Conservation (phyloP, 2,113 vertebrate genomes). For the Formicarius rufipectus region DNA sequence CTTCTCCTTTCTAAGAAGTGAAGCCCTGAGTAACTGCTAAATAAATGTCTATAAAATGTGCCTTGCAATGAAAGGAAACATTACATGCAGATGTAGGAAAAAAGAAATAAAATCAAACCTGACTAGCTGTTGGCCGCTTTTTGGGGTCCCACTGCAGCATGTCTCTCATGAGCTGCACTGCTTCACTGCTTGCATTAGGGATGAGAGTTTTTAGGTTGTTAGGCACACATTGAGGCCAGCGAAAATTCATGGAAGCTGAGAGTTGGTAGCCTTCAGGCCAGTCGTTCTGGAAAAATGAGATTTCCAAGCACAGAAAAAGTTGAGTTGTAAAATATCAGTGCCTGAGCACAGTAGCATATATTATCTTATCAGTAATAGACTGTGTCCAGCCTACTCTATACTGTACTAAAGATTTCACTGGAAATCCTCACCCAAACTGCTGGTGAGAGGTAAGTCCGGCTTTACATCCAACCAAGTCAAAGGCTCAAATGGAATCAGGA, state of each 20-base stretch:
- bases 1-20: neutral
- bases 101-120: slow-evolving; percentile 69
- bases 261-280: slow-evolving; percentile 86
- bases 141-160: slow-evolving; percentile 86
- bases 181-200: slow-evolving; percentile 82
- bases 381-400: neutral
- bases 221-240: slow-evolving; percentile 82
- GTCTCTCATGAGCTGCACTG: slow-evolving; percentile 82
- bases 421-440: neutral
- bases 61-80: neutral
- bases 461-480: neutral
- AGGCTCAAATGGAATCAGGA: neutral
- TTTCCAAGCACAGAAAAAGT: neutral
- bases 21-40: neutral
- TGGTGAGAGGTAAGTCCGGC: neutral
- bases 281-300: slow-evolving; percentile 72
- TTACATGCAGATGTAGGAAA: neutral
- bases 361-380: neutral
- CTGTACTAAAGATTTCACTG: neutral
- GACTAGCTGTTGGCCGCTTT: slow-evolving; percentile 81
- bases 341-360: neutral
- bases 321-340: neutral
- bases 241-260: slow-evolving; percentile 80
- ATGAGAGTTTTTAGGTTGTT: slow-evolving; percentile 81
- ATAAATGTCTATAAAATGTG: neutral